Conservation (phyloP, 2,888 invertebrate genomes). For the Salpingus planirostris region DNA sequence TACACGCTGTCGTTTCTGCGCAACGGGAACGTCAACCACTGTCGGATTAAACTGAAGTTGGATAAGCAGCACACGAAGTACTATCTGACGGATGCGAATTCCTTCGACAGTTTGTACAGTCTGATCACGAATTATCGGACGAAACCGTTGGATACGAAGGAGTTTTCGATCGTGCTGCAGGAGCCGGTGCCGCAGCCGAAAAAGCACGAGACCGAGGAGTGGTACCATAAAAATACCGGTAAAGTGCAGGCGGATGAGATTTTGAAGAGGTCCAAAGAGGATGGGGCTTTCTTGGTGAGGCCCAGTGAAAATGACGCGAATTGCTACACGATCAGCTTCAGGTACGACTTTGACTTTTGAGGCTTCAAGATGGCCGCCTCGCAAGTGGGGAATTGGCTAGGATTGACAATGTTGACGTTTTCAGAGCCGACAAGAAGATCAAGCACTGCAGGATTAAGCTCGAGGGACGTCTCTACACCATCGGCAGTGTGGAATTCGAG, state of each 20-base stretch:
- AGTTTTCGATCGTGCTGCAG: constrained; percentile 77
- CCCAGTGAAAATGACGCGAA: constrained; percentile 80
- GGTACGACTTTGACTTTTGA: too few relatives aligned
- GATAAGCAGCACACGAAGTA: constrained; percentile 83
- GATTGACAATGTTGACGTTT: too few relatives aligned
- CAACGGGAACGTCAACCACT: constrained; percentile 82
- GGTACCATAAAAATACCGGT: constrained; percentile 80
- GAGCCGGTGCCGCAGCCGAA: constrained; percentile 93
- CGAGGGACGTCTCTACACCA: constrained; percentile 83
- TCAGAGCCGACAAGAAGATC: constrained; percentile 83
- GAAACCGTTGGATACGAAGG: constrained; percentile 79
- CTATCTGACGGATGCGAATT: constrained; percentile 78
- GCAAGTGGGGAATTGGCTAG: too few relatives aligned
- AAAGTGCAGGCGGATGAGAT: constrained; percentile 82
- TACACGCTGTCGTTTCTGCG: constrained; percentile 94
- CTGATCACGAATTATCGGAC: constrained; percentile 84
- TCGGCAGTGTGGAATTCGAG: constrained; percentile 90
- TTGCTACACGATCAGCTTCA: constrained; percentile 90
- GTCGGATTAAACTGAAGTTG: constrained; percentile 82
- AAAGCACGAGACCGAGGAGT: constrained; percentile 86
- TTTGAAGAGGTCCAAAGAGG: constrained; percentile 70
- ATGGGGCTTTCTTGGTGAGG: constrained; percentile 92
- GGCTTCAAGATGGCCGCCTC: too few relatives aligned
- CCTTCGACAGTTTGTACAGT: constrained; percentile 87
- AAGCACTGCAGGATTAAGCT: constrained; percentile 94